These are phyloP conservation scores for Molossus alvarezi DNA, from an alignment of 2,797 vertebrate species.

Conservation along the genomic window DNA sequence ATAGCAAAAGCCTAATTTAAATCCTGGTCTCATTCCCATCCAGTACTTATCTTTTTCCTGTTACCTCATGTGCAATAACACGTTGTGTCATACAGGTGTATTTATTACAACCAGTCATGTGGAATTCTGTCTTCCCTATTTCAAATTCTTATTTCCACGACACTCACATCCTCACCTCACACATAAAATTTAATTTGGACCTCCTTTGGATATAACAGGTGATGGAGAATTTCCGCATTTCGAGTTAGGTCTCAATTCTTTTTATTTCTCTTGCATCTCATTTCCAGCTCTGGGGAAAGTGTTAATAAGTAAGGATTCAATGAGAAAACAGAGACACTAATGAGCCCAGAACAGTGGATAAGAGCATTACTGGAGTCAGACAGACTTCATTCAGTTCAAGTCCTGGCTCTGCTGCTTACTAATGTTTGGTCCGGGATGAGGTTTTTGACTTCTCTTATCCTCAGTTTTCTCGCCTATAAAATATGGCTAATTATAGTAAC, in stretches of 20 bases:
- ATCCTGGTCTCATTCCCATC: constrained; percentile 6
- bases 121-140: not conserved
- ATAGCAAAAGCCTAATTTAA: constrained; percentile 48
- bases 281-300: constrained; percentile 35
- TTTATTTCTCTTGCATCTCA: constrained; percentile 11
- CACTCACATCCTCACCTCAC: not conserved
- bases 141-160: constrained; percentile 20
- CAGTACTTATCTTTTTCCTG: not conserved
- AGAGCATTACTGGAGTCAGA: not conserved
- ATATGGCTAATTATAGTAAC: not conserved
- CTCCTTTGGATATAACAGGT: not conserved
- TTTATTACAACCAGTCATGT: not conserved
- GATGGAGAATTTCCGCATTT: not conserved
- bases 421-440: not conserved
- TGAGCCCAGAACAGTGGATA: not conserved
- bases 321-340: not conserved
- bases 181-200: not conserved
- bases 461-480: constrained; percentile 18
- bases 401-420: constrained; percentile 21
- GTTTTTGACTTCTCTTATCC: not conserved
- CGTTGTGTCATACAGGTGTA: not conserved
- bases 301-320: not conserved
- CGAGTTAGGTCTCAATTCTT: not conserved
- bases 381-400: constrained; percentile 16
- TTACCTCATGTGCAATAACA: not conserved